Base-by-base conservation (phyloP, 2,113 vertebrate species). In the Parotia lawesii region DNA sequence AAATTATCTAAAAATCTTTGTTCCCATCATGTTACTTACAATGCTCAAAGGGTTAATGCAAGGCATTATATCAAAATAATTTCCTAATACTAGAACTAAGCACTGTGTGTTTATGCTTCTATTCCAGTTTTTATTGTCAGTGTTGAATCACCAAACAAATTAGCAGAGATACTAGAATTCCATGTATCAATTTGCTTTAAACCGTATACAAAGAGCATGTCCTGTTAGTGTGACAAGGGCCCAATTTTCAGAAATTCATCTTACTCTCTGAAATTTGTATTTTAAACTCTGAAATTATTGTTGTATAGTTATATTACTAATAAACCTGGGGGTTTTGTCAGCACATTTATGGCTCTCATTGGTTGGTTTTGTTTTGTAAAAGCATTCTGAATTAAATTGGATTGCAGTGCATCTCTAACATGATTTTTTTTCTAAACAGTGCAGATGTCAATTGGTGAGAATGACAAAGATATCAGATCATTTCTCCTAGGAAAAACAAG, bases 31-130 rank as follows among this genome's bases (percentile, higher is more conserved):
- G 89, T 97, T 76, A 96, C 92, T 97, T 97, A 98, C 98, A 98
- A 98, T 98, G 98, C 98, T 98, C 98, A 98, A 98, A 98, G 98
- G 98, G 98, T 98, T 98, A 97, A 97, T 97, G 93, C 98, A 97
- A 98, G 96, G 97, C 96, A 97, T 98, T 98, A 97, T 95, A 97
- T 96, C 83, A 97, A 98, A 98, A 96, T 94, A 97, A 96, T 94
- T 95, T 95, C 94, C 95, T 97, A 98, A 92, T 79, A 97, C 95
- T 98, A 97, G 97, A 98, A 97, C 95, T 97, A 97, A 98, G 97
- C 97, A 97, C 95, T 97, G 95, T 94, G 89, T 97, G 88, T 97
- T 96, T 97, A 98, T 98, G 97, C 97, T 98, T 98, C 96, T 97
- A 97, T 97, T 98, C 98, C 98, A 98, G 97, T 97, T 98, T 98